Percentiles rank a stretch among this genome's conserved stretches.
Evolutionary conservation across 1,140 invertebrate genomes (phyloP).

Genomic region (Drosophila serrata): DNA sequence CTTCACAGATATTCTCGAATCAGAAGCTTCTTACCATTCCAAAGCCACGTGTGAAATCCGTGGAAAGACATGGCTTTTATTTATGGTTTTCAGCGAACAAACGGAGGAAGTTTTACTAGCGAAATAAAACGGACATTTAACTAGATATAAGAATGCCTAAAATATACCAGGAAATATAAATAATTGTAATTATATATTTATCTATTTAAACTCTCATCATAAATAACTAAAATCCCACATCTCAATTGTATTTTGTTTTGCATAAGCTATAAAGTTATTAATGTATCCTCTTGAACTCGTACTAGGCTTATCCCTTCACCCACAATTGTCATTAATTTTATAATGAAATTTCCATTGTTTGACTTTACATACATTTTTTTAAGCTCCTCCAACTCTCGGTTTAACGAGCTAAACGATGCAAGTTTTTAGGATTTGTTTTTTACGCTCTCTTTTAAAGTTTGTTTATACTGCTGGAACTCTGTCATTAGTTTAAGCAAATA

Average conservation of each 20-base stretch:
- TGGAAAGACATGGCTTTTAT: constrained; percentile 13
- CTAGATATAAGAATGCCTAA: neutral
- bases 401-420: constrained; percentile 29
- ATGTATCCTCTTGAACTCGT: constrained; percentile 15
- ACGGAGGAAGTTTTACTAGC: neutral
- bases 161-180: neutral
- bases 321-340: constrained; percentile 51
- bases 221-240: constrained; percentile 1
- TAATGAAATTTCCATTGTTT: constrained; percentile 39
- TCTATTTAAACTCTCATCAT: neutral
- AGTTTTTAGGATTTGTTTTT: constrained; percentile 44
- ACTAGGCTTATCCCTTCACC: neutral
- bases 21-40: constrained; percentile 10
- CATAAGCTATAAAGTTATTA: neutral
- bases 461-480: constrained; percentile 37
- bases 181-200: neutral
- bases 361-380: constrained; percentile 24
- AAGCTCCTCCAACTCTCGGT: constrained; percentile 12
- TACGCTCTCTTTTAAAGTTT: constrained; percentile 12
- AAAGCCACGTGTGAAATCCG: constrained; percentile 10
- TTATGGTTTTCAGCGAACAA: constrained; percentile 14
- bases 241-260: neutral
- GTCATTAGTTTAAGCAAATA: constrained; percentile 74
- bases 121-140: neutral
- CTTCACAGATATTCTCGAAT: constrained; percentile 35